phyloP scores from a whole-genome alignment of 2,888 invertebrate species.

The Hypena proboscidalis region DNA sequence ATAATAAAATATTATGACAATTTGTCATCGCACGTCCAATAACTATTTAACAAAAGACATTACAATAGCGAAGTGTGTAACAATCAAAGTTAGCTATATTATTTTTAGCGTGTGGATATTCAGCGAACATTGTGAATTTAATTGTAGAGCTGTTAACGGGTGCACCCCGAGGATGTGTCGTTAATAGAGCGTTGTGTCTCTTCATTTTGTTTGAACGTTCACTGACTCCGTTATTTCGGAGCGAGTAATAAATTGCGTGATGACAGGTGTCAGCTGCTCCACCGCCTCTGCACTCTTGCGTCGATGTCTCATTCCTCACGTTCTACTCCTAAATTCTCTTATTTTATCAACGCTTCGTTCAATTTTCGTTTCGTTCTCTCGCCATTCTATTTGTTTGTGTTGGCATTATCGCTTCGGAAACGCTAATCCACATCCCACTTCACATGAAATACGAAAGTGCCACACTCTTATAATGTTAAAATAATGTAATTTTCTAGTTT shows the following conservation, averaged over 20 bases:
- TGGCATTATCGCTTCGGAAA: slow-evolving; percentile 62
- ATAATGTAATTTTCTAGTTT: too few relatives aligned
- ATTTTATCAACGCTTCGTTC: slow-evolving; percentile 84
- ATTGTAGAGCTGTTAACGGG: slow-evolving; percentile 69
- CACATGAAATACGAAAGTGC: slow-evolving; percentile 29
- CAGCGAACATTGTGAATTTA: slow-evolving; percentile 64
- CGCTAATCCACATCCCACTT: slow-evolving; percentile 59
- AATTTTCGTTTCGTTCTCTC: slow-evolving; percentile 80
- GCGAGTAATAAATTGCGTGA: slow-evolving; percentile 84
- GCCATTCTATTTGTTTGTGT: slow-evolving; percentile 75
- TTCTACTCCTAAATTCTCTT: slow-evolving; percentile 83
- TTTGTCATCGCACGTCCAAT: slow-evolving; percentile 47
- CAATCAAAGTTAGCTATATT: slow-evolving; percentile 38
- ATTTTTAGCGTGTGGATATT: slow-evolving; percentile 42
- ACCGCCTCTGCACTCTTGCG: slow-evolving; percentile 85
- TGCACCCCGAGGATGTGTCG: slow-evolving; percentile 72
- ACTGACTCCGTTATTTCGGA: slow-evolving; percentile 83
- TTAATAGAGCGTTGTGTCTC: slow-evolving; percentile 82
- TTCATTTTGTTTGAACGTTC: slow-evolving; percentile 83
- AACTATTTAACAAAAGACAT: slow-evolving; percentile 42
- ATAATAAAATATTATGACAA: slow-evolving; percentile 40
- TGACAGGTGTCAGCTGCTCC: slow-evolving; percentile 85
- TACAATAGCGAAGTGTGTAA: slow-evolving; percentile 33
- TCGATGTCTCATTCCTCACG: slow-evolving; percentile 85
- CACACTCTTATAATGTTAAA: not conserved